Conservation (phyloP, 2,113 vertebrate genomes). For the Sterrhoptilus dennistouni region DNA sequence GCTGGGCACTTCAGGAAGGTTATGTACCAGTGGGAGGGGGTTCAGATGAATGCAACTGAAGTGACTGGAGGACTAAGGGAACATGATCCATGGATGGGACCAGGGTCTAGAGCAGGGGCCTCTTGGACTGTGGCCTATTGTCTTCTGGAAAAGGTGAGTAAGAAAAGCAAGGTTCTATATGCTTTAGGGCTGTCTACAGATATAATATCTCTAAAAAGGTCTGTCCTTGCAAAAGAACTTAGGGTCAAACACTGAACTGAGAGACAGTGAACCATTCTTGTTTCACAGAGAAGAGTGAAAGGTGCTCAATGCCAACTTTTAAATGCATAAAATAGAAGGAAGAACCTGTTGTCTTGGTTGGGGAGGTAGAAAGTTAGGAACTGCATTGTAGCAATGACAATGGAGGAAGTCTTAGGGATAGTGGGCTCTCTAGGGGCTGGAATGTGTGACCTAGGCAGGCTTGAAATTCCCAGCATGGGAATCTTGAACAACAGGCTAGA, state of each 20-base stretch:
- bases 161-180: background rate
- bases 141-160: background rate
- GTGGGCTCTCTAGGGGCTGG: background rate
- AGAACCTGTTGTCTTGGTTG: background rate
- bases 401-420: background rate
- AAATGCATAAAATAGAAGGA: background rate
- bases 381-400: background rate
- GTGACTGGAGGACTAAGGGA: background rate
- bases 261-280: background rate
- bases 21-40: background rate
- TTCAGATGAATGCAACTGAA: background rate
- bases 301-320: background rate
- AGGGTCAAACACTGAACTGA: background rate
- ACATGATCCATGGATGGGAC: background rate
- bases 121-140: background rate
- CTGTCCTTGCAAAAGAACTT: background rate
- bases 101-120: background rate
- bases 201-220: background rate
- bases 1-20: background rate
- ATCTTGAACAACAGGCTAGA: conserved; percentile 14
- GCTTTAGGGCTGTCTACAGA: background rate
- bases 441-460: background rate
- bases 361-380: background rate
- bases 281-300: background rate
- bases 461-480: background rate